A percentile compares a stretch with the other conserved stretches of the same genome.
These are phyloP conservation scores for Coelogynopora nodosa DNA, from an alignment of 2,888 invertebrate genomes.

Conservation along the genomic window DNA sequence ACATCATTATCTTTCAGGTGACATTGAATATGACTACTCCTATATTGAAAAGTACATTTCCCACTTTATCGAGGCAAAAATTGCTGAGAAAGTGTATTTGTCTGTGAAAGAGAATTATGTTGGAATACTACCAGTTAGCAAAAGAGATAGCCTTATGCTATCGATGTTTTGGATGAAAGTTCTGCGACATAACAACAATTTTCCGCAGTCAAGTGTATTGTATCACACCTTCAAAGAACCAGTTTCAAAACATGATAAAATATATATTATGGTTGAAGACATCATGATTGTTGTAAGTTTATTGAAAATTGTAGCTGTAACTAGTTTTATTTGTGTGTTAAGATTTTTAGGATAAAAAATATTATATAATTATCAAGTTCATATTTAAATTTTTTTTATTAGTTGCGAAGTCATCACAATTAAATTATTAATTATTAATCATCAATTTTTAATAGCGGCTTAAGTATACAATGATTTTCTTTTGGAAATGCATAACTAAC, in stretches of 20 bases:
- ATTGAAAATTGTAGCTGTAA: background rate
- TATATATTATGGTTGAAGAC: constrained; percentile 19
- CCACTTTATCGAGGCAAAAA: constrained; percentile 22
- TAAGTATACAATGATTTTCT: no score
- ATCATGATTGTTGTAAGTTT: constrained; percentile 31
- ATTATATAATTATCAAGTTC: no score
- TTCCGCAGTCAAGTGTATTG: constrained; percentile 16
- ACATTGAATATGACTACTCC: constrained; percentile 8
- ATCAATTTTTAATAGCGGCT: no score
- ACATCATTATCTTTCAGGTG: background rate
- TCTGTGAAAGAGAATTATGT: constrained; percentile 3
- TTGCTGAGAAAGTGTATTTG: constrained; percentile 32
- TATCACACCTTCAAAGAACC: constrained; percentile 31
- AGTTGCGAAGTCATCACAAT: no score
- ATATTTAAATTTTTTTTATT: no score
- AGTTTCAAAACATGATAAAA: constrained; percentile 14
- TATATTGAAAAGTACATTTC: constrained; percentile 39
- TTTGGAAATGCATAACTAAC: no score
- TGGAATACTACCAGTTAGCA: background rate
- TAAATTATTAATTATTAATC: no score
- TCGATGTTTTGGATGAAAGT: constrained; percentile 42
- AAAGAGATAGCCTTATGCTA: background rate
- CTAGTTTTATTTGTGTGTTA: no score
- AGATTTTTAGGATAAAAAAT: no score
- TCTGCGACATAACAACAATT: constrained; percentile 27